phyloP scores from a whole-genome alignment of 2,113 vertebrate species.

The chimpanzee (Pan troglodytes) region NHGRI_mPanTro3-v2.1_pri NC_072421.2:22781001-22781500 shows the following conservation, averaged over 20 bases:
- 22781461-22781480: neutral
- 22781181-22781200: neutral
- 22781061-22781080: neutral
- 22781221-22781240: neutral
- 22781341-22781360: neutral
- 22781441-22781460: conserved; percentile 1
- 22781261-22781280: conserved; percentile 26
- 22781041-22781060: neutral
- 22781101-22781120: neutral
- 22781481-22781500: conserved; percentile 7
- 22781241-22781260: neutral
- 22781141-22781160: neutral
- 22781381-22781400: neutral
- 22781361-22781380: conserved; percentile 16
- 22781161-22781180: neutral
- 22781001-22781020: neutral
- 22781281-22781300: conserved; percentile 14
- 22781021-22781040: neutral
- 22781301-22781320: neutral
- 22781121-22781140: neutral
- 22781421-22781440: neutral
- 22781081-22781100: neutral
- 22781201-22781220: neutral
- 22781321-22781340: conserved; percentile 16
- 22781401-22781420: neutral